Percentiles rank a stretch among this genome's conserved stretches.
Conservation (phyloP, 2,113 vertebrate species). For the Lontra canadensis region DNA sequence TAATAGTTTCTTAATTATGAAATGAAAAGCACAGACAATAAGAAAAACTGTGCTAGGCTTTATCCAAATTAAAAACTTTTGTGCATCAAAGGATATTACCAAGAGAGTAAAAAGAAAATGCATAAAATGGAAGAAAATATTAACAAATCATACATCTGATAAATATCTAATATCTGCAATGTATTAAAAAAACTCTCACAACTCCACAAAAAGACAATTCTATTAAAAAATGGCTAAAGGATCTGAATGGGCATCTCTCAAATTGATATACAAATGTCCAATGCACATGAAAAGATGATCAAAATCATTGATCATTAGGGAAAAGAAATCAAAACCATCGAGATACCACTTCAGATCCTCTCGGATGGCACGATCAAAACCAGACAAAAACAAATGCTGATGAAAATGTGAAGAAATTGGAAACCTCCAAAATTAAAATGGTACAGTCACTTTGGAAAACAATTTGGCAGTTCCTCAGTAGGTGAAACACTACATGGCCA, state of each 20-base stretch:
- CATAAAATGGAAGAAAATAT: background rate
- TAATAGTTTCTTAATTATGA: background rate
- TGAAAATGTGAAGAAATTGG: background rate
- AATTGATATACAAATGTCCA: background rate
- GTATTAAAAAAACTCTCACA: background rate
- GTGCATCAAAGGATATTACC: background rate
- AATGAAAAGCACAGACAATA: background rate
- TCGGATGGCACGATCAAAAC: background rate
- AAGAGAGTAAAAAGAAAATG: background rate
- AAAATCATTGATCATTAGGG: background rate
- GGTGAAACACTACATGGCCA: background rate
- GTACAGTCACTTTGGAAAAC: background rate
- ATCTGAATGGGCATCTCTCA: background rate
- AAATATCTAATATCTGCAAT: background rate
- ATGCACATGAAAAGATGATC: background rate
- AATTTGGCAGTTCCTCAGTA: background rate
- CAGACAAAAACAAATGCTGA: background rate
- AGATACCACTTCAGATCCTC: background rate
- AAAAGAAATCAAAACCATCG: background rate
- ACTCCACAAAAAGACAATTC: background rate
- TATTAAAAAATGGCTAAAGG: background rate
- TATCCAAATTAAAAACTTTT: background rate
- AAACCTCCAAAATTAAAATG: background rate
- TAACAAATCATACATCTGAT: background rate
- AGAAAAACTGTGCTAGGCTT: background rate